Evolutionary conservation across 1,140 invertebrate species (phyloP), one percentile per base, ranked within the genome.

Genomic region (Psilanteris sp.): DNA sequence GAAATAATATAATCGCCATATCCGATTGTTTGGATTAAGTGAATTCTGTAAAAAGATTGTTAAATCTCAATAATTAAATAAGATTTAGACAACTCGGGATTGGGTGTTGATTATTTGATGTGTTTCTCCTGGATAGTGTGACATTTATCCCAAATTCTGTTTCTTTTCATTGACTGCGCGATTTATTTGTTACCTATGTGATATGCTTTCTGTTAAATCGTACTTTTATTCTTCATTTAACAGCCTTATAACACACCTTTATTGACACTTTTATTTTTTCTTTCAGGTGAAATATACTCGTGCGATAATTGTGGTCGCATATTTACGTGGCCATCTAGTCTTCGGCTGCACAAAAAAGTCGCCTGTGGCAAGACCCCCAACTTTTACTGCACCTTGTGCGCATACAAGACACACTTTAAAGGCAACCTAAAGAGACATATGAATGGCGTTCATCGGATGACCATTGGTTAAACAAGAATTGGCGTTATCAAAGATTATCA

Each of bases 331-430:
- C 78, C 77, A 1, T 86, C 86, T 14, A 89, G 89, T 79, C 81
- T 90, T 3, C 83, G 86, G 7, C 80, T 88, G 5, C 90, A 90
- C 34, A 81, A 88, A 57, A 87, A 87, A 67, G 85, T 90, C 39
- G 87, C 87, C 16, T 90, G 90, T 54, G 89, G 89, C 8, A 87
- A 89, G 29, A 85, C 85, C n/a, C 89, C 83, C 0, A 81, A 77
- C 37, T 84, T 87, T 62, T 68, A 18, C 61, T 85, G 84, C 37
- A 77, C 48, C 3, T 3, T 83, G 10, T 91, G 90, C 73, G 81
- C 86, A 22, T 90, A 90, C 80, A 88, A 84, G 68, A 89, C 91
- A 8, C 88, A 90, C 75, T 90, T 91, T 61, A 90, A 90, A 32
- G 89, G 89, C 48, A 90, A 90, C 75, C 41, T 90, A 41, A 90